phyloP scores from a whole-genome alignment of 1,140 invertebrate species.

The Drusus annulatus region DNA sequence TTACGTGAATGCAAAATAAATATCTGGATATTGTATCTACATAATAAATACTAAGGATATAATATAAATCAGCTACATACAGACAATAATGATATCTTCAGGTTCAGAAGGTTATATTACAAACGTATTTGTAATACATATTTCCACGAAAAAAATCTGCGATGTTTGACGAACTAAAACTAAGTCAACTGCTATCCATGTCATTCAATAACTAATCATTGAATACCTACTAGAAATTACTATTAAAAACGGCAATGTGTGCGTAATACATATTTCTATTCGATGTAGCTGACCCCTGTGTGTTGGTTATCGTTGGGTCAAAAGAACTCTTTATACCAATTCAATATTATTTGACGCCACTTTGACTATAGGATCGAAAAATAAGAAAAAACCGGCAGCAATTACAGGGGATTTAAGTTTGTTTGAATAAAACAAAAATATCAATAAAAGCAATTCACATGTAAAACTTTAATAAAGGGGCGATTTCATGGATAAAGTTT shows the following conservation, averaged over 20 bases:
- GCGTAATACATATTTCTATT: constrained; percentile 23
- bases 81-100: too few species aligned
- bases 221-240: not conserved
- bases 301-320: constrained; percentile 35
- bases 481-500: too few species aligned
- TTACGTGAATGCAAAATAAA: too few species aligned
- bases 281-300: not conserved
- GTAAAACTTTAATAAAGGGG: too few species aligned
- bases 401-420: too few species aligned
- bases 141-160: too few species aligned
- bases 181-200: not conserved
- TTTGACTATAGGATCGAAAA: not conserved
- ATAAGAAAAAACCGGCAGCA: not conserved
- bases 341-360: constrained; percentile 1
- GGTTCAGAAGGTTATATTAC: not conserved
- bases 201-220: constrained; percentile 2
- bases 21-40: too few species aligned
- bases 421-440: too few species aligned
- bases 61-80: too few species aligned
- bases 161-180: not conserved
- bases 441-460: too few species aligned
- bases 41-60: too few species aligned
- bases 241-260: constrained; percentile 6
- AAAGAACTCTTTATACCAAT: constrained; percentile 5
- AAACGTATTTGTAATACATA: not conserved